Evolutionary conservation across 2,113 vertebrate species (phyloP), one percentile per base, ranked within the genome.

Genomic region (Patagioenas fasciata): DNA sequence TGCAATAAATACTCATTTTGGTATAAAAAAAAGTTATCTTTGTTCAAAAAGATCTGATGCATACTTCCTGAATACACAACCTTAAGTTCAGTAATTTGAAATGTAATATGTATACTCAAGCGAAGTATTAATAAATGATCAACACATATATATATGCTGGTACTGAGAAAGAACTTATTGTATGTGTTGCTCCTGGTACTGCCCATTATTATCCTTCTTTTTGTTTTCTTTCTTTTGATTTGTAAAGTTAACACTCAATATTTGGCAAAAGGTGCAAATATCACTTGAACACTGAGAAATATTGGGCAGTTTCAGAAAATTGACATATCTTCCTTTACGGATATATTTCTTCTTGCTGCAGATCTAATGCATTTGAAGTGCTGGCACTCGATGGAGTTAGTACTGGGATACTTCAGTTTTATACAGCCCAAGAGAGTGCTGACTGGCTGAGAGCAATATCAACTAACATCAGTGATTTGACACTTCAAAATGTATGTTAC

Each of bases 361-460:
- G 99, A 98, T 98, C 98, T 95, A 98, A 98, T 93, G 98, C 98
- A 88, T 99, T 99, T 97, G 98, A 99, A 98, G 98, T 99, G 71
- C 98, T 99, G 93, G 98, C 99, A 95, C 97, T 98, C 93, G 98
- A 99, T 95, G 99, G 98, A 97, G 96, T 98, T 94, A 97, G 98
- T 97, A 97, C 98, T 93, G 99, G 98, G 84, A 97, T 98, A 98
- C 98, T 99, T 86, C 99, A 99, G 96, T 99, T 99, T 97, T 98
- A 98, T 98, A 98, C 98, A 56, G 98, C 98, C 88, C 98, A 98
- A 96, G 99, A 99, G 97, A 98, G 98, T 97, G 98, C 98, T 53
- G 99, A 99, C 97, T 99, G 99, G 99, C 98, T 99, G 94, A 98
- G 98, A 97, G 98, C 99, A 89, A 98, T 99, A 98, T 99, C 98